Conservation (phyloP, 2,797 vertebrate species). For the Steatocranus sp. region DNA sequence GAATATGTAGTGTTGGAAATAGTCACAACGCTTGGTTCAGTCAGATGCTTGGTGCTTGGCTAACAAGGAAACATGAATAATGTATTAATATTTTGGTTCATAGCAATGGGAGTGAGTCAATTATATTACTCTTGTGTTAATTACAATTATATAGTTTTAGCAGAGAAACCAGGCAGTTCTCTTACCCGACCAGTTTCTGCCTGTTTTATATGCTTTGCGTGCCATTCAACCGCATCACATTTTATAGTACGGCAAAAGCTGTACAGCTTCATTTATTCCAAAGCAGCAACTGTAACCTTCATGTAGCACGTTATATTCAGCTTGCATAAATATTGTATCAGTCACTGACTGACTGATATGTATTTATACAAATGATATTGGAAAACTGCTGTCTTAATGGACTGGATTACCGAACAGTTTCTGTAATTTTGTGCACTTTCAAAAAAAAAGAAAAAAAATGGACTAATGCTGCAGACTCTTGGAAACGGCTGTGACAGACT, state of each 20-base stretch:
- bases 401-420: neutral
- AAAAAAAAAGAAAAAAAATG: neutral
- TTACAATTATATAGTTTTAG: constrained; percentile 8
- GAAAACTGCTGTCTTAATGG: neutral
- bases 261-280: neutral
- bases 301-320: neutral
- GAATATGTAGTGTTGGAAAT: neutral
- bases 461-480: neutral
- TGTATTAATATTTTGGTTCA: constrained; percentile 20
- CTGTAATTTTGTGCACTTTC: neutral
- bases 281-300: neutral
- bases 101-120: constrained; percentile 2
- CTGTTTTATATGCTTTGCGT: neutral
- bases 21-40: neutral
- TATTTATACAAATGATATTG: neutral
- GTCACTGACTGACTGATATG: neutral
- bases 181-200: neutral
- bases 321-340: neutral
- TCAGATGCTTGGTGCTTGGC: constrained; percentile 12
- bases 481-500: neutral
- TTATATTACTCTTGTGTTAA: constrained; percentile 2
- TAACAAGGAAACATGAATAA: constrained; percentile 40
- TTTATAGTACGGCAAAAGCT: neutral
- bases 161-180: neutral
- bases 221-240: neutral